Evolutionary conservation across 2,888 invertebrate genomes (phyloP).

Genomic region (Adelphocoris suturalis): DNA sequence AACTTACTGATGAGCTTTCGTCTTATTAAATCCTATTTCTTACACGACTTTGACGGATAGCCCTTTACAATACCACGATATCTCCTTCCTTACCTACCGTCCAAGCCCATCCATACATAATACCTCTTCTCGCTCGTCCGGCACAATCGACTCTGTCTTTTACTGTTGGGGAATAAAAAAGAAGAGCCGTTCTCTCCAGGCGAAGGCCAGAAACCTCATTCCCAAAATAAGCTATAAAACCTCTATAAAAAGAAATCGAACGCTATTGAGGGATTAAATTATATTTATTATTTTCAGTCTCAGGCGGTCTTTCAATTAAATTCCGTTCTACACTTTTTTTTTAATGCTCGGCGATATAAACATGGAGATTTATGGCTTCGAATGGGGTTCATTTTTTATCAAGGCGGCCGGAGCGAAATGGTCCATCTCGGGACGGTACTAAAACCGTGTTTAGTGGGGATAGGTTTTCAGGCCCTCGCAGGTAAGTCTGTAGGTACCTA

Average conservation of each 20-base stretch:
- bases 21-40: constrained; percentile 72
- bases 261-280: constrained; percentile 62
- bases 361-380: constrained; percentile 66
- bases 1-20: constrained; percentile 68
- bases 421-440: constrained; percentile 52
- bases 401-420: constrained; percentile 59
- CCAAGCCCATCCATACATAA: constrained; percentile 23
- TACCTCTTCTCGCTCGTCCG: constrained; percentile 1
- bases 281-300: constrained; percentile 43
- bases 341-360: constrained; percentile 55
- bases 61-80: constrained; percentile 55
- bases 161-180: constrained; percentile 23
- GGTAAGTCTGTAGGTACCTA: constrained; percentile 19
- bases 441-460: constrained; percentile 51
- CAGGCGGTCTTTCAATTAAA: constrained; percentile 60
- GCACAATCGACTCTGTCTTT: constrained; percentile 47
- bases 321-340: constrained; percentile 53
- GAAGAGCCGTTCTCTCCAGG: constrained; percentile 33
- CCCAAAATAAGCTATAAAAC: constrained; percentile 70
- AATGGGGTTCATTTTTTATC: constrained; percentile 60
- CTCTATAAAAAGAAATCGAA: constrained; percentile 73
- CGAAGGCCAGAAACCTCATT: constrained; percentile 62
- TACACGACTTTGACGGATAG: constrained; percentile 71
- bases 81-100: constrained; percentile 47
- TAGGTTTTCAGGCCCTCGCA: constrained; percentile 42